These are phyloP conservation scores for Sinelater perroti DNA, from an alignment of 2,888 invertebrate genomes.

Conservation along the genomic window DNA sequence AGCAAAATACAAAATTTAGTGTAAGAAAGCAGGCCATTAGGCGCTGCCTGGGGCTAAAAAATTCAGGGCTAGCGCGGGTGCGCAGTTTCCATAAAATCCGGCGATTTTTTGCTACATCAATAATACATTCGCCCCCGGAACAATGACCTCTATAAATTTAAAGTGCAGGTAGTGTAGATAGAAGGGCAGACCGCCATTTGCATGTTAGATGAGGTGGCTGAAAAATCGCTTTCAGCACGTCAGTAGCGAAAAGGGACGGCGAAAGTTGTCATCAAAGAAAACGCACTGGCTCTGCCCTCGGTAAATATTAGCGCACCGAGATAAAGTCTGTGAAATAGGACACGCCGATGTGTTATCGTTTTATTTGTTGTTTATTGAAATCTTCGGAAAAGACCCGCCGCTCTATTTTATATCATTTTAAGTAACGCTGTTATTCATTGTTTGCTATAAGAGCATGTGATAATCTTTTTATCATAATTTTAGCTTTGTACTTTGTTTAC, in stretches of 20 bases:
- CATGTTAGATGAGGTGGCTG: constrained; percentile 44
- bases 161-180: constrained; percentile 43
- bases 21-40: too few species aligned
- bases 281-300: constrained; percentile 11
- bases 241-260: constrained; percentile 31
- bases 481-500: too few species aligned
- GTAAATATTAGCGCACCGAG: constrained; percentile 10
- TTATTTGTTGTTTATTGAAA: constrained; percentile 13
- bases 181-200: constrained; percentile 45
- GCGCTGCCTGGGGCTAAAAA: neutral
- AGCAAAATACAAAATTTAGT: too few species aligned
- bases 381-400: too few species aligned
- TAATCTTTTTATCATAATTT: too few species aligned
- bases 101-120: constrained; percentile 37
- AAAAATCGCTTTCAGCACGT: constrained; percentile 44
- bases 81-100: constrained; percentile 9
- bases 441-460: too few species aligned
- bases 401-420: too few species aligned
- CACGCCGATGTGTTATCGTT: constrained; percentile 5
- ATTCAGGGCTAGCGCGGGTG: neutral
- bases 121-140: constrained; percentile 37
- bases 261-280: constrained; percentile 22
- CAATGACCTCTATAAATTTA: constrained; percentile 43
- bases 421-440: too few species aligned
- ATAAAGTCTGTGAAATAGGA: constrained; percentile 5